phyloP scores from a whole-genome alignment of 2,888 invertebrate genomes.

The Diadegma fenestrale region DNA sequence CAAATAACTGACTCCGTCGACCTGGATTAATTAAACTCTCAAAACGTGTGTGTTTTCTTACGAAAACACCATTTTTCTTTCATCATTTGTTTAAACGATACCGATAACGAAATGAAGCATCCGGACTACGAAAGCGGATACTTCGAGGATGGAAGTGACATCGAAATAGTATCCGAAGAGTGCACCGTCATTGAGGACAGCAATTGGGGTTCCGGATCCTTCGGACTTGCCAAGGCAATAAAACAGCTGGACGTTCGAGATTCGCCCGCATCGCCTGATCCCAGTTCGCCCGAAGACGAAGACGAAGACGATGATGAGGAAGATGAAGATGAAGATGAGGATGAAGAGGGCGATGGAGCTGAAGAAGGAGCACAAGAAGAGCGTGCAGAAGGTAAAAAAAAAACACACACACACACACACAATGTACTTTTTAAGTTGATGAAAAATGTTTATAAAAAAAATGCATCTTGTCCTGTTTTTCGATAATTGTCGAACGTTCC shows the following conservation, averaged over 20 bases:
- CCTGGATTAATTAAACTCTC: not conserved
- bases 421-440: conserved; percentile 7
- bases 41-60: not conserved
- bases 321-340: too few relatives aligned
- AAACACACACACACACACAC: too few relatives aligned
- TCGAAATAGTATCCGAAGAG: conserved; percentile 76
- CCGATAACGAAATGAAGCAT: conserved; percentile 84
- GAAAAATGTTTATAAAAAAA: not conserved
- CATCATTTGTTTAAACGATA: not conserved
- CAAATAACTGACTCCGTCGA: not conserved
- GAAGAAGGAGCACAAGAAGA: too few relatives aligned
- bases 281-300: conserved; percentile 66
- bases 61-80: not conserved
- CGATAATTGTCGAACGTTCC: not conserved
- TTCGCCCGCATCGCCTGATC: conserved; percentile 78
- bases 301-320: conserved; percentile 62
- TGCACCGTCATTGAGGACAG: conserved; percentile 62
- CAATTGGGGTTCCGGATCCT: conserved; percentile 72
- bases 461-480: not conserved
- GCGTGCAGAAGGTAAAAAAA: conserved; percentile 26
- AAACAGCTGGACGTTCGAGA: conserved; percentile 77
- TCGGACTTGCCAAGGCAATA: conserved; percentile 77
- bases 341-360: too few relatives aligned
- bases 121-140: conserved; percentile 93
- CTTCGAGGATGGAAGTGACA: conserved; percentile 90